Conservation (phyloP, 2,797 vertebrate species). For the Eutrigla gurnardus region DNA sequence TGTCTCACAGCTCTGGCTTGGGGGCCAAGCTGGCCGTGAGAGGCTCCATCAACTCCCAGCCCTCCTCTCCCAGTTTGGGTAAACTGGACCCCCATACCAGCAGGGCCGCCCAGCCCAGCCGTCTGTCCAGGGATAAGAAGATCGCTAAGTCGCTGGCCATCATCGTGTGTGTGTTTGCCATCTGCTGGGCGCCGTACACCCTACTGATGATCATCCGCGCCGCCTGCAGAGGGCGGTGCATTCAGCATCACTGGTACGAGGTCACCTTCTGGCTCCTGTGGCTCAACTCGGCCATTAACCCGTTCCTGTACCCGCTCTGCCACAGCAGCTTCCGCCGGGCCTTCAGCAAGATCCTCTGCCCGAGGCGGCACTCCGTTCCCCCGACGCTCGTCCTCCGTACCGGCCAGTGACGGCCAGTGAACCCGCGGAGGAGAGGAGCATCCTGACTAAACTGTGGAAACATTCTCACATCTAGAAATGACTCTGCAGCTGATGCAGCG, state of each 20-base stretch:
- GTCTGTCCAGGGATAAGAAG: slow-evolving; percentile 88
- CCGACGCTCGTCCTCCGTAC: slow-evolving; percentile 65
- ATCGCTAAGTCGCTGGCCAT: slow-evolving; percentile 90
- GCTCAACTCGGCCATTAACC: slow-evolving; percentile 92
- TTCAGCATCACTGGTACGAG: slow-evolving; percentile 84
- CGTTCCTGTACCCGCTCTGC: slow-evolving; percentile 91
- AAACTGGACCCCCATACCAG: slow-evolving; percentile 79
- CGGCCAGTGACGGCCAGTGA: slow-evolving; percentile 54
- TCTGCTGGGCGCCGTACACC: slow-evolving; percentile 93
- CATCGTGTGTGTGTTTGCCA: slow-evolving; percentile 87
- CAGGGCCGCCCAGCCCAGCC: slow-evolving; percentile 79
- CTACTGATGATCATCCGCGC: slow-evolving; percentile 89
- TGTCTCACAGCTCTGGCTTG: slow-evolving; percentile 69
- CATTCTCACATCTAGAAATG: slow-evolving; percentile 9
- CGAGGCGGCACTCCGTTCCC: slow-evolving; percentile 64
- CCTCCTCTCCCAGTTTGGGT: slow-evolving; percentile 73
- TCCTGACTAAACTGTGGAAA: slow-evolving; percentile 32
- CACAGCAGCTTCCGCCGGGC: slow-evolving; percentile 89
- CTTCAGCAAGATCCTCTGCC: slow-evolving; percentile 87
- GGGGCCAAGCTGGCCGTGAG: slow-evolving; percentile 71
- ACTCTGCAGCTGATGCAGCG: slow-evolving; percentile 8
- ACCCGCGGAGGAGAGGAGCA: slow-evolving; percentile 14
- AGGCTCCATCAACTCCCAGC: slow-evolving; percentile 72
- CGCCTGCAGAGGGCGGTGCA: slow-evolving; percentile 82
- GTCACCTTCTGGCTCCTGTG: slow-evolving; percentile 93